Percentiles rank a stretch among this genome's conserved stretches.
phyloP scores from a whole-genome alignment of 2,797 vertebrate species.

The Catamblyrhynchus diadema region DNA sequence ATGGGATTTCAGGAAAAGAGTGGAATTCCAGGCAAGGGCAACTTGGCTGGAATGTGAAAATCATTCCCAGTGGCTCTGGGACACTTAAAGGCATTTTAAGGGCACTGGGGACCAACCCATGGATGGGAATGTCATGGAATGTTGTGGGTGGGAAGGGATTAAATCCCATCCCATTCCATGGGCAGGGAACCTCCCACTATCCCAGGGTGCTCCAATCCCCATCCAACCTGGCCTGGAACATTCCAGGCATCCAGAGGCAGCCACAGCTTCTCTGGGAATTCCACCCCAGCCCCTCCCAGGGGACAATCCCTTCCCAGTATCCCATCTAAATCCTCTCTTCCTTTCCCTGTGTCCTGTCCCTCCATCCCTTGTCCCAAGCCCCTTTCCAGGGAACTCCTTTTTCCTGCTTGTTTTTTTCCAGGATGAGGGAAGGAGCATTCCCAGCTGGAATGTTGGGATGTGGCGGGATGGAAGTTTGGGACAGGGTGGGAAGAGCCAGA shows the following conservation, averaged over 20 bases:
- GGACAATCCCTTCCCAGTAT: neutral
- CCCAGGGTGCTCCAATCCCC: neutral
- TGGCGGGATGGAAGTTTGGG: rapidly evolving
- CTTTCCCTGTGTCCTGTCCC: neutral
- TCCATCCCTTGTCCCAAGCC: neutral
- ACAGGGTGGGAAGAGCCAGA: rapidly evolving
- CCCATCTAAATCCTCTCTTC: neutral
- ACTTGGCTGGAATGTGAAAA: neutral
- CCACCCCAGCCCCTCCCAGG: neutral
- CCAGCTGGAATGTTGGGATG: neutral
- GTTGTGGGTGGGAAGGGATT: neutral
- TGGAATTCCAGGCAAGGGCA: neutral
- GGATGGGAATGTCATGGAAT: neutral
- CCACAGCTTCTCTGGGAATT: neutral
- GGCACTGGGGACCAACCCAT: rapidly evolving
- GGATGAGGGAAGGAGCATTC: rapidly evolving
- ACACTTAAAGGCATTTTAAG: neutral
- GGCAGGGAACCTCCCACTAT: neutral
- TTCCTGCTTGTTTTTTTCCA: neutral
- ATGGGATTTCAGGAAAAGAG: neutral
- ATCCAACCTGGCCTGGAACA: neutral
- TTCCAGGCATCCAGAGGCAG: neutral
- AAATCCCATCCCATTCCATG: neutral
- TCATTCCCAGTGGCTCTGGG: no score
- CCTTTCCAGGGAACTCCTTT: neutral